Percentiles rank a stretch among this genome's conserved stretches.
phyloP scores from a whole-genome alignment of 2,888 invertebrate species.

The Hyppa rectilinea region DNA sequence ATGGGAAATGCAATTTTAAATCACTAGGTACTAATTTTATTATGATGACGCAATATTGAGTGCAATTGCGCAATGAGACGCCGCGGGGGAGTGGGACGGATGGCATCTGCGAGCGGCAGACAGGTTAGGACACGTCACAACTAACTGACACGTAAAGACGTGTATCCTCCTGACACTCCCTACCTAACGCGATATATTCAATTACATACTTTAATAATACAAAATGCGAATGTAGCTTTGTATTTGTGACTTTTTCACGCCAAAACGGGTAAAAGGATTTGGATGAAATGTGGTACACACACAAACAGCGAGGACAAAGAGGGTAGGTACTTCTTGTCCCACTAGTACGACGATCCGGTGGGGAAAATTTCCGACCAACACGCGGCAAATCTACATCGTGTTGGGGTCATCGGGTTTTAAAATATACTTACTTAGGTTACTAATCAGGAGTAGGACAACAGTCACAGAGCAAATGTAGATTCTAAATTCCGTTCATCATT shows the following conservation, averaged over 20 bases:
- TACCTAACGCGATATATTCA: not conserved
- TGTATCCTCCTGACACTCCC: no score
- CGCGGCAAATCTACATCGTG: not conserved
- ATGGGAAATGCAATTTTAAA: not conserved
- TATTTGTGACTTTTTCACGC: no score
- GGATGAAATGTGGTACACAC: not conserved
- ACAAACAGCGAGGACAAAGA: no score
- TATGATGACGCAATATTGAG: not conserved
- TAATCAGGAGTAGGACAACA: no score
- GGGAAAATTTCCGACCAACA: no score
- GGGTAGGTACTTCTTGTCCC: no score
- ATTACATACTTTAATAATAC: not conserved
- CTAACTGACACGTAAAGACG: not conserved
- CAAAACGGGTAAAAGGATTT: not conserved
- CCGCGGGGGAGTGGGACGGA: no score
- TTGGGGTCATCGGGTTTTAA: not conserved
- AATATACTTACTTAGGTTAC: not conserved
- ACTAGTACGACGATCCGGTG: no score
- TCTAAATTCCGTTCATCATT: no score
- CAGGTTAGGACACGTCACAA: not conserved
- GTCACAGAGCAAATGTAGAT: no score
- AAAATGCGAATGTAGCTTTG: not conserved
- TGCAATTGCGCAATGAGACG: constrained; percentile 1
- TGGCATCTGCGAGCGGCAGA: not conserved
- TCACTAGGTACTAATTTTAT: no score